phyloP scores from a whole-genome alignment of 2,797 vertebrate genomes.

The Chiloscyllium punctatum region DNA sequence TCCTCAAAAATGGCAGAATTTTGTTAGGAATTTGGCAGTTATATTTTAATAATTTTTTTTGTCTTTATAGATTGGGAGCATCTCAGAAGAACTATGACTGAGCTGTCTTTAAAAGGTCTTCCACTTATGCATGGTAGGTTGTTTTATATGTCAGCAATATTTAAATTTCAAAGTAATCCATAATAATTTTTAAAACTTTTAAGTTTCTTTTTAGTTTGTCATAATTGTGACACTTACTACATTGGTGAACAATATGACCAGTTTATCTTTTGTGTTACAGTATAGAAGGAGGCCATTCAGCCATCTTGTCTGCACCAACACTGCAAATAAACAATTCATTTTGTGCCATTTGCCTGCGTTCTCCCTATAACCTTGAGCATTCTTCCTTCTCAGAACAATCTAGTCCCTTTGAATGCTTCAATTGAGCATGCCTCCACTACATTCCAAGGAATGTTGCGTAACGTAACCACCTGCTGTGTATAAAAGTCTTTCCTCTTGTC shows the following conservation, averaged over 20 bases:
- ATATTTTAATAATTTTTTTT: neutral
- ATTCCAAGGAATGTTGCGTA: too few relatives aligned
- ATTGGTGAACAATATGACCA: neutral
- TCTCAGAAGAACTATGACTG: conserved; percentile 32
- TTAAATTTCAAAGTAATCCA: neutral
- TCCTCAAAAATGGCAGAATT: neutral
- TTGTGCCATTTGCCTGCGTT: too few relatives aligned
- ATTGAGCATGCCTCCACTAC: too few relatives aligned
- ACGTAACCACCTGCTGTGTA: too few relatives aligned
- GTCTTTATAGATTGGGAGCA: conserved; percentile 34
- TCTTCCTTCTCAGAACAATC: too few relatives aligned
- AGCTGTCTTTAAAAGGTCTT: conserved; percentile 33
- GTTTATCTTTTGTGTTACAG: neutral
- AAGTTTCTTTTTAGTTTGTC: neutral
- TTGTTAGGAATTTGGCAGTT: neutral
- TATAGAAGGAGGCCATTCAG: too few relatives aligned
- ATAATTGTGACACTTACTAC: neutral
- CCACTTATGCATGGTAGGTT: conserved; percentile 24
- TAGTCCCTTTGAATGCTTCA: too few relatives aligned
- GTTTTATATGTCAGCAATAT: neutral
- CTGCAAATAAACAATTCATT: too few relatives aligned
- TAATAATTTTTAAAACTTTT: neutral
- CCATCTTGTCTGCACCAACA: too few relatives aligned
- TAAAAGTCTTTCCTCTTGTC: too few relatives aligned
- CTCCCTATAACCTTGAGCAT: too few relatives aligned